A percentile compares a stretch with the other conserved stretches of the same genome.
phyloP scores from a whole-genome alignment of 2,113 vertebrate species.

The Pachycephala philippinensis region DNA sequence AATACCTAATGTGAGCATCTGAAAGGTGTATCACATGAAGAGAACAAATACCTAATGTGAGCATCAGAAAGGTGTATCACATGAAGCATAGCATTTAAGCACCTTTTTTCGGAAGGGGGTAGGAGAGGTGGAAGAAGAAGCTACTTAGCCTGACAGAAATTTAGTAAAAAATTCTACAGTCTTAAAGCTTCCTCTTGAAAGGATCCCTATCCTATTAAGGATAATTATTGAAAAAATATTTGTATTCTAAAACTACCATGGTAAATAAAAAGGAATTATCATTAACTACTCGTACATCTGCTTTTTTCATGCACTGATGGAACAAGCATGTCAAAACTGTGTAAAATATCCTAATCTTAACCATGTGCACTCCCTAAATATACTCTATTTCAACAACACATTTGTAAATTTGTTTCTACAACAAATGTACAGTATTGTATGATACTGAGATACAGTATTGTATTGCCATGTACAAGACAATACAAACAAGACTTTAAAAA shows the following conservation, averaged over 20 bases:
- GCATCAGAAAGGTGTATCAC: background rate
- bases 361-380: background rate
- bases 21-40: background rate
- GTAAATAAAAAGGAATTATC: background rate
- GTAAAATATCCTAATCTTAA: background rate
- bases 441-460: background rate
- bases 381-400: background rate
- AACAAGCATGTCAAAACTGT: background rate
- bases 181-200: background rate
- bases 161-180: background rate
- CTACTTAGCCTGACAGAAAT: accelerated
- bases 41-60: background rate
- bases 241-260: background rate
- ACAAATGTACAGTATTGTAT: background rate
- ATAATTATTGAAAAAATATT: background rate
- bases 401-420: background rate
- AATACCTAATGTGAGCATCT: background rate
- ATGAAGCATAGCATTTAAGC: background rate
- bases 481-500: background rate
- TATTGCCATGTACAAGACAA: background rate
- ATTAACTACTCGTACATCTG: background rate
- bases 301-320: background rate
- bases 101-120: background rate
- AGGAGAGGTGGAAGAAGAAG: background rate
- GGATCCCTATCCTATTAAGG: background rate